Evolutionary conservation across 2,113 vertebrate species (phyloP).

Genomic region (Ophthalmolycus amberensis): DNA sequence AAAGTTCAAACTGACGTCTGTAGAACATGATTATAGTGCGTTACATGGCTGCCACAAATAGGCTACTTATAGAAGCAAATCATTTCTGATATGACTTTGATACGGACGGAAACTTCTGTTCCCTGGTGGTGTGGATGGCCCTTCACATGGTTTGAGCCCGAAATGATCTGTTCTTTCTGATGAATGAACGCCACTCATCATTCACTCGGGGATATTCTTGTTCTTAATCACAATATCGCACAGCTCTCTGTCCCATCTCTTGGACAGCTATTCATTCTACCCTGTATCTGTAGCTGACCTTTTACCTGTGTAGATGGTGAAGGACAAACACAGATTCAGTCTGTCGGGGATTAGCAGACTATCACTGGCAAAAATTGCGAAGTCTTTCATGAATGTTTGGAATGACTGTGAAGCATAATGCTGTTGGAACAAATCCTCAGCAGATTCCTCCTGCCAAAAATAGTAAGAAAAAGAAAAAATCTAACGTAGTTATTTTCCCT

Average conservation of each 20-base stretch:
- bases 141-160: neutral
- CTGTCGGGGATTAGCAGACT: slow-evolving; percentile 17
- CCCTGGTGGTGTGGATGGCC: neutral
- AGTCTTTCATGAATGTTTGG: slow-evolving; percentile 8
- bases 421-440: slow-evolving; percentile 1
- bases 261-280: neutral
- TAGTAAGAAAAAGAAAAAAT: neutral
- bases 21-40: neutral
- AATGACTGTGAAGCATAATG: slow-evolving; percentile 7
- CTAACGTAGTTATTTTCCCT: neutral
- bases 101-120: neutral
- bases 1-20: neutral
- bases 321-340: neutral
- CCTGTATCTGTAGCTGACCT: neutral
- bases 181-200: neutral
- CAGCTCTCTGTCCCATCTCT: neutral
- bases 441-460: slow-evolving; percentile 6
- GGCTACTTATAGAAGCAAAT: neutral
- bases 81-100: neutral
- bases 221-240: neutral
- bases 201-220: neutral
- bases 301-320: neutral
- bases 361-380: neutral
- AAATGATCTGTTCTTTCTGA: neutral
- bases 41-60: neutral